Evolutionary conservation across 2,888 invertebrate genomes (phyloP), one percentile per base, ranked within the genome.

Genomic region (Chelonus formosanus): DNA sequence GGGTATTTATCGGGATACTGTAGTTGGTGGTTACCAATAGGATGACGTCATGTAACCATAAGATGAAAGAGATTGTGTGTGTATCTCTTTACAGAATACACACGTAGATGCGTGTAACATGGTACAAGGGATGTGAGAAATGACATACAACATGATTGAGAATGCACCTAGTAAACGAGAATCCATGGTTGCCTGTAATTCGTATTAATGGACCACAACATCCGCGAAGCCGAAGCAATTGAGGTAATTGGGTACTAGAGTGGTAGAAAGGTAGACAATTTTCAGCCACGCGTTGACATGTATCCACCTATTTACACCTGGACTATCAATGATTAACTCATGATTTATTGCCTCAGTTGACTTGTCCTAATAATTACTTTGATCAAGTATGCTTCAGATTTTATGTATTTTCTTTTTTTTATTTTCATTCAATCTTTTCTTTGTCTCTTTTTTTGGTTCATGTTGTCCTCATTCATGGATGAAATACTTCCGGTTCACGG

Each of bases 231-330:
- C 36, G 48, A 65, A 53, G 64, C 70, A 68, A 74, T 71, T 68
- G 70, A 65, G 67, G 71, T 74, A 74, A 74, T 74, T 73, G 73
- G 60, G 65, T 63, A 70, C 70, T 73, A 73, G 54, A 31, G 20
- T 56, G n/a, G 59, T 65, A 40, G 52, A 61, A 50, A 56, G 44
- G 52, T 47, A 48, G 32, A 50, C 44, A 50, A 61, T 61, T 61
- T 53, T 52, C 52, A 31, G n/a, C 31, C 52, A 8, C 57, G 57
- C 43, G 52, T 36, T 61, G 48, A 59, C 59, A 59, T 35, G 50
- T 48, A 47, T 50, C 36, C n/a, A 20, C 6, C 10, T 55, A 40
- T 43, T 55, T n/a, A 20, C 4, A 55, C 10, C 20, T 20, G 20
- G 20, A 40, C 4, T 35, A 35, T 48, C 7, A 31, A 10, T 40